Percentiles rank a stretch among this genome's conserved stretches.
Evolutionary conservation across 2,888 invertebrate species (phyloP).

Genomic region (Gordius sp.): DNA sequence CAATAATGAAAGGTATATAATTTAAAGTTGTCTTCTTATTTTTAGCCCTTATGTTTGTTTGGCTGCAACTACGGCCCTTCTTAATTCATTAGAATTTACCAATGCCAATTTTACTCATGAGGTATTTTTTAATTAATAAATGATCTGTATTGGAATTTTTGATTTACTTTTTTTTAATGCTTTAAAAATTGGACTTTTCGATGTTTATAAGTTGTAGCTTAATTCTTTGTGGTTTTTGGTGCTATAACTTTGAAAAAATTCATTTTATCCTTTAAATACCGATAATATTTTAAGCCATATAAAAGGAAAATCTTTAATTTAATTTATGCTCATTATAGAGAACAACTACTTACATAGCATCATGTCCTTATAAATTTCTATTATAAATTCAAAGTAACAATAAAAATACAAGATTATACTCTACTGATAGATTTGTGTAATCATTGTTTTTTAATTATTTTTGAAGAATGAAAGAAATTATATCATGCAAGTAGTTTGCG

Average conservation of each 20-base stretch:
- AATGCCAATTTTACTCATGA: constrained; percentile 92
- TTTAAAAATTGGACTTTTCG: too few species aligned
- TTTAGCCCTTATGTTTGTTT: constrained; percentile 58
- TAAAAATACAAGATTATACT: not conserved
- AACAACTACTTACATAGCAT: not conserved
- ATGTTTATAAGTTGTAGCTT: too few species aligned
- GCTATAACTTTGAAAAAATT: too few species aligned
- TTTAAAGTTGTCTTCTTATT: constrained; percentile 18
- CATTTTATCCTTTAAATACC: too few species aligned
- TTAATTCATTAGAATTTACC: constrained; percentile 91
- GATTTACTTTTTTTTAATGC: not conserved
- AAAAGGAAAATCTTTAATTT: not conserved
- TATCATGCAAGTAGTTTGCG: constrained; percentile 98
- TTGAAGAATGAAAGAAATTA: constrained; percentile 61
- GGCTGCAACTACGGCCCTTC: constrained; percentile 78
- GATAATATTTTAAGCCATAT: too few species aligned
- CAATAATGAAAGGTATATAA: constrained; percentile 44
- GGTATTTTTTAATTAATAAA: constrained; percentile 27
- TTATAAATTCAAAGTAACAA: constrained; percentile 13
- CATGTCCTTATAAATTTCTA: not conserved
- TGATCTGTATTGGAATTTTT: not conserved
- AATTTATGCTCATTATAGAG: not conserved
- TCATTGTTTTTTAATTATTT: not conserved
- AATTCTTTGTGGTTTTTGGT: too few species aligned
- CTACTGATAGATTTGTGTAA: not conserved